phyloP scores from a whole-genome alignment of 1,140 invertebrate genomes.

The Tribolium madens region DNA sequence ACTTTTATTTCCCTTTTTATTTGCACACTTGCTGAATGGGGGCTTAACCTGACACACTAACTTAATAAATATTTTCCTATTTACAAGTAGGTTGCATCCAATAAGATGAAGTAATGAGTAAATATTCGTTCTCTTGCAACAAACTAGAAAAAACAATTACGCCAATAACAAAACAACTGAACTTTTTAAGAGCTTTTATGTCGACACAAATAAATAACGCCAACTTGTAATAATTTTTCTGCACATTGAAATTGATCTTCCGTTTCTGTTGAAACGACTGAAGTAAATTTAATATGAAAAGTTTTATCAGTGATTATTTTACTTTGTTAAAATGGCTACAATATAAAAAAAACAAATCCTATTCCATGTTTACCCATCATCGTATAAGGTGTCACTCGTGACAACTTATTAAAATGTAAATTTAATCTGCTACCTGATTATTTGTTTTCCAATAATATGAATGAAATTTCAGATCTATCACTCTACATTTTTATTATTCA shows the following conservation, averaged over 20 bases:
- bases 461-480: neutral
- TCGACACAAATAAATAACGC: neutral
- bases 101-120: neutral
- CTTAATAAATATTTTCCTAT: neutral
- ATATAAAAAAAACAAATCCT: neutral
- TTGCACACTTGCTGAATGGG: neutral
- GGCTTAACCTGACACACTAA: neutral
- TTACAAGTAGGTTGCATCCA: neutral
- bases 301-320: neutral
- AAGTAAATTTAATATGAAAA: too few species aligned
- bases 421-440: constrained; percentile 7
- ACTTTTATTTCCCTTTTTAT: too few species aligned
- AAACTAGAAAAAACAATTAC: neutral
- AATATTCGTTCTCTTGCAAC: neutral
- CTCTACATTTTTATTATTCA: constrained; percentile 23
- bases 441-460: constrained; percentile 12
- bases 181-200: neutral
- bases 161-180: neutral
- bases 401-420: constrained; percentile 24
- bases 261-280: too few species aligned
- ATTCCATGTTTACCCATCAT: neutral
- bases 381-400: neutral
- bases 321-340: neutral
- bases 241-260: too few species aligned
- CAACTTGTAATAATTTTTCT: too few species aligned